These are phyloP conservation scores for Spheniscus mendiculus DNA, from an alignment of 2,113 vertebrate species.

Conservation along the genomic window DNA sequence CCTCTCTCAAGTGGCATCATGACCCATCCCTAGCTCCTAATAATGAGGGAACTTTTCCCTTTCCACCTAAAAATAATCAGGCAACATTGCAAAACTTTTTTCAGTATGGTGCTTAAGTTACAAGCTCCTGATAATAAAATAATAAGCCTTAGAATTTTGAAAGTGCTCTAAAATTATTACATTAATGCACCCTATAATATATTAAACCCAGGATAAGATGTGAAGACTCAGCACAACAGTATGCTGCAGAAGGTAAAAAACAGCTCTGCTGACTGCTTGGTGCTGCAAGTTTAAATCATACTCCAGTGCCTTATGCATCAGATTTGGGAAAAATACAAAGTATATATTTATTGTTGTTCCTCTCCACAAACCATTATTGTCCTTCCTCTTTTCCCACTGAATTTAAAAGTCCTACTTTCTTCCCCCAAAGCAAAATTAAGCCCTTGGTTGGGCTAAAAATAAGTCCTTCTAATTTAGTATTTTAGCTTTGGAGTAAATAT, in stretches of 20 bases:
- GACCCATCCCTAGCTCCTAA: neutral
- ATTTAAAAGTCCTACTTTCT: neutral
- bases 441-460: neutral
- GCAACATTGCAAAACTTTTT: neutral
- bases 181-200: neutral
- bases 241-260: neutral
- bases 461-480: neutral
- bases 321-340: neutral
- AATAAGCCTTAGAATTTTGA: neutral
- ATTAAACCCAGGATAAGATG: neutral
- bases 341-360: neutral
- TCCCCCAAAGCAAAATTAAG: neutral
- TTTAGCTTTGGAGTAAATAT: neutral
- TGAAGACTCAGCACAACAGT: neutral
- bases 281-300: neutral
- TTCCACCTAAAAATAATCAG: neutral
- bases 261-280: neutral
- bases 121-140: neutral
- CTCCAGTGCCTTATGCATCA: neutral
- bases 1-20: neutral
- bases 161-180: neutral
- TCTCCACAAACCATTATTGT: neutral
- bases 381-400: neutral
- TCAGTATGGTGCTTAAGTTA: neutral
- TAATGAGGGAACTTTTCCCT: neutral